A percentile compares a stretch with the other conserved stretches of the same genome.
Conservation (phyloP, 1,140 invertebrate species). For the Rhyacophila brunnea region DNA sequence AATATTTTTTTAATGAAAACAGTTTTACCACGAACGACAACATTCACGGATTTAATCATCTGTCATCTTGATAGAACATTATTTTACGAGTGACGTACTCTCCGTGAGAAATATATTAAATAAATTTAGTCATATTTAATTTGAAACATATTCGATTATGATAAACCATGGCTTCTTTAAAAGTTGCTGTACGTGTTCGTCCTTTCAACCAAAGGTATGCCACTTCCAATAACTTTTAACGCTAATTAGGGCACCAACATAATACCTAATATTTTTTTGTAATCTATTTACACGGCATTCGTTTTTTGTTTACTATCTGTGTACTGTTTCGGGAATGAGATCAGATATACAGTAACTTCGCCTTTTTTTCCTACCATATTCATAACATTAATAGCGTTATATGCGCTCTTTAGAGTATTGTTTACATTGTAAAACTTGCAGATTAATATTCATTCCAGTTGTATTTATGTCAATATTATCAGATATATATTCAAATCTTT, state of each 20-base stretch:
- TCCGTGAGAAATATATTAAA: conserved; percentile 16
- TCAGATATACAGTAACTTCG: background rate
- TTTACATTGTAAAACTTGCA: too few species aligned
- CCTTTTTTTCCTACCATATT: background rate
- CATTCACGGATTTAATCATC: conserved; percentile 7
- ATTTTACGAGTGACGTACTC: conserved; percentile 22
- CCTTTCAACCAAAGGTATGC: conserved; percentile 77
- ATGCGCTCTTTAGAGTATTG: too few species aligned
- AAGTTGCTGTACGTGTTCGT: conserved; percentile 77
- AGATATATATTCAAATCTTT: too few species aligned
- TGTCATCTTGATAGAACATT: conserved; percentile 17
- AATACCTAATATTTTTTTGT: conserved; percentile 38
- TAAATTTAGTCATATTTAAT: conserved; percentile 3
- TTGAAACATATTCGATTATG: conserved; percentile 8
- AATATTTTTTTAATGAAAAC: too few species aligned
- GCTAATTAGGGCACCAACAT: conserved; percentile 28
- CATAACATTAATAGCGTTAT: background rate
- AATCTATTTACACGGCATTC: conserved; percentile 27
- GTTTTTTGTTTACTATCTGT: conserved; percentile 19
- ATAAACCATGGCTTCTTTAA: conserved; percentile 69
- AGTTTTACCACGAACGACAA: too few species aligned
- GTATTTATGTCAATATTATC: too few species aligned
- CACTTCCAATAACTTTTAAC: conserved; percentile 19
- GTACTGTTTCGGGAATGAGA: background rate
- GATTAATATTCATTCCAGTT: background rate